Percentiles rank a stretch among this genome's conserved stretches.
phyloP scores from a whole-genome alignment of 1,140 invertebrate species.

The Trinorchestia longiramus region DNA sequence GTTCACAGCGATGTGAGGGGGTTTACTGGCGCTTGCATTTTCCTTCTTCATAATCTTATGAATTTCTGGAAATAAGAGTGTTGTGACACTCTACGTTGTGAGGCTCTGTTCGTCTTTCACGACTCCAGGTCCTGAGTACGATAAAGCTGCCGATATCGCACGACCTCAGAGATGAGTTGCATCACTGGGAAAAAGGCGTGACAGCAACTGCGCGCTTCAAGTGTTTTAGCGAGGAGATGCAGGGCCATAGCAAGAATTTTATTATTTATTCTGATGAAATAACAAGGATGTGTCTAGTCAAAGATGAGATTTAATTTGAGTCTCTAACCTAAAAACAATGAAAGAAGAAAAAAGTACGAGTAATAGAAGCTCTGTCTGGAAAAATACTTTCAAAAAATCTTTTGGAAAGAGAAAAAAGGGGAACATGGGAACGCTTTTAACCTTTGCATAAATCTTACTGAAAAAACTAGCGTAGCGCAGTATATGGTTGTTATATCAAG shows the following conservation, averaged over 20 bases:
- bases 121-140: not conserved
- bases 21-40: not conserved
- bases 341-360: not conserved
- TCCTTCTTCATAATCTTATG: not conserved
- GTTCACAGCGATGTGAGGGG: not conserved
- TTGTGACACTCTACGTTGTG: not conserved
- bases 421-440: not conserved
- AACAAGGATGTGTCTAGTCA: not conserved
- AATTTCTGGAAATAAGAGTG: not conserved
- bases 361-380: too few species aligned
- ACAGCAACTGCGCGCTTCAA: not conserved
- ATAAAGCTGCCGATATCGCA: conserved; percentile 10
- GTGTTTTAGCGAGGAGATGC: not conserved
- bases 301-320: not conserved
- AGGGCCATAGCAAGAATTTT: not conserved
- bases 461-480: not conserved
- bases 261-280: not conserved
- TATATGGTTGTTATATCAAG: not conserved
- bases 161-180: not conserved
- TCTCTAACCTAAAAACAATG: not conserved
- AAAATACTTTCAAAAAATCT: not conserved
- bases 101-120: not conserved
- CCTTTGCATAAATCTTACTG: not conserved
- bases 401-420: not conserved
- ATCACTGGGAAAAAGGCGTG: not conserved